These are phyloP conservation scores for Xestoiulus laeticollis DNA, from an alignment of 2,888 invertebrate species.

Conservation along the genomic window DNA sequence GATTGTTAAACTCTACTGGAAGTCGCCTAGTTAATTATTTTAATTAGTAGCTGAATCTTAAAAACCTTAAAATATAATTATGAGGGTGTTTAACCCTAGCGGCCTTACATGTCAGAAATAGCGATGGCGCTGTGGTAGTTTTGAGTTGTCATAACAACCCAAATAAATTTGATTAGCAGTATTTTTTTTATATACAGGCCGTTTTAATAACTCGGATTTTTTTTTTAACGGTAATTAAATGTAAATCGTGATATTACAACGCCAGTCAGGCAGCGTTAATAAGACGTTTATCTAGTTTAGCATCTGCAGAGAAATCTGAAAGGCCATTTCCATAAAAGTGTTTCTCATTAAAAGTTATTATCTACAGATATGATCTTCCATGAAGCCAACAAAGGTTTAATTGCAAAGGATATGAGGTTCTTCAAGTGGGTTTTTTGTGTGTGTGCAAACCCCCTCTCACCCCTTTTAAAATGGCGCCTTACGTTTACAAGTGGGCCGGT, in stretches of 20 bases:
- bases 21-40: too few relatives aligned
- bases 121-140: too few relatives aligned
- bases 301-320: neutral
- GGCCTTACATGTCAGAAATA: too few relatives aligned
- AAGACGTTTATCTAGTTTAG: slow-evolving; percentile 22
- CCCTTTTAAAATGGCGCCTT: neutral
- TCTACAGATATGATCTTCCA: neutral
- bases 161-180: too few relatives aligned
- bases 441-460: too few relatives aligned
- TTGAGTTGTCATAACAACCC: too few relatives aligned
- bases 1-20: too few relatives aligned
- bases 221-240: neutral
- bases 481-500: neutral
- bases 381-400: neutral
- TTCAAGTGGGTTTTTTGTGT: neutral
- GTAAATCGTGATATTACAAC: neutral
- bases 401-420: slow-evolving; percentile 22
- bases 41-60: too few relatives aligned
- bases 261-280: slow-evolving; percentile 25
- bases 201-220: neutral
- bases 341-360: neutral
- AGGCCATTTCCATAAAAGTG: neutral
- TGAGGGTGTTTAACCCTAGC: too few relatives aligned
- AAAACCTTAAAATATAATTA: too few relatives aligned
- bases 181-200: too few relatives aligned